phyloP scores from a whole-genome alignment of 2,797 vertebrate species.

The Streptopelia turtur region DNA sequence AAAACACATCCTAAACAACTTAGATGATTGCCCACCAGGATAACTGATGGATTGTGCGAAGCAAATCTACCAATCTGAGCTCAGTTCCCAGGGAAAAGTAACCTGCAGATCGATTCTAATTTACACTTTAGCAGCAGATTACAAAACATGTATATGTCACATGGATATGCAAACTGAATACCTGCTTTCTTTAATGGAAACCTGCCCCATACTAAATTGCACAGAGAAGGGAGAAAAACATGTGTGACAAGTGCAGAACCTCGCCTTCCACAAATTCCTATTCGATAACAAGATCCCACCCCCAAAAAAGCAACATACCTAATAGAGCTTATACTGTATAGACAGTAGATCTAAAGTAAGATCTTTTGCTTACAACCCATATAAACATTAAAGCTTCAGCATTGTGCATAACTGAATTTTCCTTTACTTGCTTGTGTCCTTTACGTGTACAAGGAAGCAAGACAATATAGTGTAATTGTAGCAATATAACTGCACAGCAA shows the following conservation, averaged over 20 bases:
- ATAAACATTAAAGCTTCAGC: background rate
- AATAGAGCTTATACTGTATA: background rate
- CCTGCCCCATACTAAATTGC: background rate
- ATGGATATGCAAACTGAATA: background rate
- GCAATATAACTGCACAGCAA: background rate
- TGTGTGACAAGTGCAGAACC: background rate
- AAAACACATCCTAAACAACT: background rate
- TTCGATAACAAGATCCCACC: background rate
- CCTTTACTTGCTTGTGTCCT: background rate
- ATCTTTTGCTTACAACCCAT: background rate
- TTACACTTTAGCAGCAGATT: background rate
- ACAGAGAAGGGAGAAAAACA: background rate
- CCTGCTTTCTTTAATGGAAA: background rate
- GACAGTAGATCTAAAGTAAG: background rate
- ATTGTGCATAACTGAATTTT: background rate
- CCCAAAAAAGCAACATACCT: background rate
- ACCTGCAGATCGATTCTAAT: background rate
- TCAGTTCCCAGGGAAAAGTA: background rate
- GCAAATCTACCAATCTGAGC: background rate
- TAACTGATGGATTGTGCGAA: background rate
- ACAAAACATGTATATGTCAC: background rate
- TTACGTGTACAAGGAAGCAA: background rate
- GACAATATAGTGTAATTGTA: fast-evolving
- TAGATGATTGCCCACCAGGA: background rate
- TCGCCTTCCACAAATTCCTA: background rate